Evolutionary conservation across 2,797 vertebrate species (phyloP).

Genomic region (Acanthurus leucopareius): DNA sequence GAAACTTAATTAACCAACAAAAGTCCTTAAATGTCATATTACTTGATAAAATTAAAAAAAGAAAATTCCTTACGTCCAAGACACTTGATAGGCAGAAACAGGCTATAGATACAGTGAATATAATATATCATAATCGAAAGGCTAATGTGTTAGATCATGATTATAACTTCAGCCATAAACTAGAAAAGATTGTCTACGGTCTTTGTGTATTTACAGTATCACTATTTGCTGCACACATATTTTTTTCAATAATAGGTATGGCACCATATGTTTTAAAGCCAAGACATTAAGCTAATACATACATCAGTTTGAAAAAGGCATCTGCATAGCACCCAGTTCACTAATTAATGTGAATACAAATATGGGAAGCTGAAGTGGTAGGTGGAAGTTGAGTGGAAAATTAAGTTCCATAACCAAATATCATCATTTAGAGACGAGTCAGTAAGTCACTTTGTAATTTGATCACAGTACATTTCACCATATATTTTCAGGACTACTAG

Average conservation of each 20-base stretch:
- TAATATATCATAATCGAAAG: not conserved
- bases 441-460: not conserved
- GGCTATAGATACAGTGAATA: not conserved
- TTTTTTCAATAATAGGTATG: not conserved
- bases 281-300: not conserved
- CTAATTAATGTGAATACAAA: not conserved
- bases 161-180: not conserved
- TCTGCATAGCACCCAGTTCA: not conserved
- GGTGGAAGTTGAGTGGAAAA: constrained; percentile 9
- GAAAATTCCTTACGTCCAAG: no score
- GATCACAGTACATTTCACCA: not conserved
- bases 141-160: not conserved
- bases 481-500: not conserved
- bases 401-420: not conserved
- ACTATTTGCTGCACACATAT: not conserved
- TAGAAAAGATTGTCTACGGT: not conserved
- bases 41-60: not conserved
- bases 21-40: not conserved
- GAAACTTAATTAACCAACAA: not conserved
- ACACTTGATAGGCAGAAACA: not conserved
- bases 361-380: not conserved
- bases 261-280: not conserved
- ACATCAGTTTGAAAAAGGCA: not conserved
- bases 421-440: no score
- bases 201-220: not conserved